Percentiles rank a stretch among this genome's conserved stretches.
Evolutionary conservation across 1,140 invertebrate species (phyloP).

Genomic region (Lepidostoma basale): DNA sequence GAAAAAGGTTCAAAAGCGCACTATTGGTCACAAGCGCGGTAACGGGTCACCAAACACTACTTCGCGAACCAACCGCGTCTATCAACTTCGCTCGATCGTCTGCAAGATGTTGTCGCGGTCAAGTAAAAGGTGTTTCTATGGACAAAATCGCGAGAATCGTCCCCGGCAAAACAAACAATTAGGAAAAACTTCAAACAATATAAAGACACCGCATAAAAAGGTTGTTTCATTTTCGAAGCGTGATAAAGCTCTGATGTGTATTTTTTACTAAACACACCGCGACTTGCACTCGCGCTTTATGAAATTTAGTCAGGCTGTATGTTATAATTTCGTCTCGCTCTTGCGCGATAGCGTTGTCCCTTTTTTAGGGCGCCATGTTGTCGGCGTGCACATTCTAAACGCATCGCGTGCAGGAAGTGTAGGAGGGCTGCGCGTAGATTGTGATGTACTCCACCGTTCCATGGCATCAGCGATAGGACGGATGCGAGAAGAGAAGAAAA

Average conservation of each 20-base stretch:
- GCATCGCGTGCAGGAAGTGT: conserved; percentile 22
- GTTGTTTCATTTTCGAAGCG: background rate
- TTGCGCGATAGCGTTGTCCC: conserved; percentile 1
- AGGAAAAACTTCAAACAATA: background rate
- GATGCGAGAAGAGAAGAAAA: conserved; percentile 15
- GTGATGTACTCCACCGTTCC: background rate
- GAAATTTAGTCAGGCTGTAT: conserved; percentile 15
- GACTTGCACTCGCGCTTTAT: background rate
- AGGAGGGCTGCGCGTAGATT: conserved; percentile 15
- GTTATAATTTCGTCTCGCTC: background rate
- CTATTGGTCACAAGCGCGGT: background rate
- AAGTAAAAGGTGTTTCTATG: conserved; percentile 31
- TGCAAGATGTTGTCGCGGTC: conserved; percentile 36
- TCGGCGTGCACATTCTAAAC: conserved; percentile 19
- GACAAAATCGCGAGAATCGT: conserved; percentile 5
- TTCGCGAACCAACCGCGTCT: conserved; percentile 34
- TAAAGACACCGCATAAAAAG: background rate
- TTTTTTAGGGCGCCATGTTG: conserved; percentile 22
- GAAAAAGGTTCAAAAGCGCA: background rate
- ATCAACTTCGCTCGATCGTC: conserved; percentile 35
- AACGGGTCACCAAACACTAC: conserved; percentile 12
- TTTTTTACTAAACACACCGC: background rate
- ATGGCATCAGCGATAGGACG: background rate
- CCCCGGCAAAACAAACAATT: background rate
- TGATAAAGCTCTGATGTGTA: background rate